These are phyloP conservation scores for Tethea ocularis DNA, from an alignment of 2,888 invertebrate genomes.

Conservation along the genomic window DNA sequence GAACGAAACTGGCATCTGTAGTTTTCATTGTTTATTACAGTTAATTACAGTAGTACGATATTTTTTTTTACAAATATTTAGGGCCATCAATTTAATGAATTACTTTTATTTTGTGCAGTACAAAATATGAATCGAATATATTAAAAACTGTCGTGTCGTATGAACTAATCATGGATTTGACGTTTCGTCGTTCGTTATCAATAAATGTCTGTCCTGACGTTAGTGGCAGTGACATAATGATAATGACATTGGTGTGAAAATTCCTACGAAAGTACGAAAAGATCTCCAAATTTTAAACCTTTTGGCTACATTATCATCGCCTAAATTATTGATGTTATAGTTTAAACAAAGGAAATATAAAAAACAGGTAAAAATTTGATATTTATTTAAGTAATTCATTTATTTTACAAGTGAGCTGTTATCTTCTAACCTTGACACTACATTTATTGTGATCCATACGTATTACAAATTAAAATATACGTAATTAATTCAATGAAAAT, in stretches of 20 bases:
- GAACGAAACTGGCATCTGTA: background rate
- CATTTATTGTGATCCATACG: constrained; percentile 16
- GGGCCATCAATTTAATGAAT: too few relatives aligned
- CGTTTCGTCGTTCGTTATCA: constrained; percentile 15
- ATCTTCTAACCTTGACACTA: constrained; percentile 56
- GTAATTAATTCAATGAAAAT: constrained; percentile 35
- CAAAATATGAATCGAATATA: too few relatives aligned
- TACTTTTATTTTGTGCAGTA: too few relatives aligned
- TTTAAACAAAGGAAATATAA: background rate
- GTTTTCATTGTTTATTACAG: background rate
- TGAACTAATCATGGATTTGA: background rate
- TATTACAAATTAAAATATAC: constrained; percentile 21
- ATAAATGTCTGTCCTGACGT: constrained; percentile 15
- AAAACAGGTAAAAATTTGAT: background rate
- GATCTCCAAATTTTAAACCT: background rate
- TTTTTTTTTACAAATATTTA: too few relatives aligned
- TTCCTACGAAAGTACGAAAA: too few relatives aligned
- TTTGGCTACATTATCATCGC: background rate
- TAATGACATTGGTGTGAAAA: constrained; percentile 6
- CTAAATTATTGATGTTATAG: background rate
- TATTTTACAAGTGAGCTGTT: background rate
- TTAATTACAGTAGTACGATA: too few relatives aligned
- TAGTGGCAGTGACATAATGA: constrained; percentile 36
- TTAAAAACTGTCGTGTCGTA: background rate
- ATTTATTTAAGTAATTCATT: background rate